Evolutionary conservation across 2,888 invertebrate species (phyloP), one percentile per base, ranked within the genome.

Genomic region (Drosophila formosana): DNA sequence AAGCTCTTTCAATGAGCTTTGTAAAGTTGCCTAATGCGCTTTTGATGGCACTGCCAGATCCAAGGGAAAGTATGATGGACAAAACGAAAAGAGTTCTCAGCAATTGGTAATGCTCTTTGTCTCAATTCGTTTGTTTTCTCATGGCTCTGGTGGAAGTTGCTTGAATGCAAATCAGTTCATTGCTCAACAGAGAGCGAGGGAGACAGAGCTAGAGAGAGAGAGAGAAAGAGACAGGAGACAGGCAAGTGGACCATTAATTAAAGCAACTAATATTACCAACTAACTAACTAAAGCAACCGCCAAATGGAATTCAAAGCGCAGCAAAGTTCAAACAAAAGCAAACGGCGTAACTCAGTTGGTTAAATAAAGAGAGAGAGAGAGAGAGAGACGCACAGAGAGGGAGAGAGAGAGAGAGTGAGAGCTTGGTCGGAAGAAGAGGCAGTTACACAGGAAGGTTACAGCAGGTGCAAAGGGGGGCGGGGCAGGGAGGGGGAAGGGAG

Each of bases 271-370:
- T 86, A 83, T 80, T 83, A 79, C 65, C 63, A 80, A 66, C 74
- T 47, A 30, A 18, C 51, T 43, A 30, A 68, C 71, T 68, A 46
- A 73, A 75, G 64, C 65, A 55, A 62, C 62, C 66, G 50, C 62
- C 57, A 73, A 70, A 67, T 68, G 60, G 60, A 66, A 78, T 67
- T 66, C 65, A 74, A 73, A 72, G 66, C 63, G 62, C 72, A 66
- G 63, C 85, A 82, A 78, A 83, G 86, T 83, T 83, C 83, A 86
- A 78, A 71, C 80, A 69, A 76, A 79, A 78, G 70, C 78, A 78
- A 70, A 80, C 70, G 72, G 67, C 78, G 73, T 82, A 78, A 78
- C 70, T 72, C 66, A 69, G 75, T 45, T 65, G 50, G 39, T 34
- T 9, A 53, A 52, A 32, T 41, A 43, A 41, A 55, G 46, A 34